Evolutionary conservation across 2,797 vertebrate species (phyloP).

Genomic region (Clarias pachynema): DNA sequence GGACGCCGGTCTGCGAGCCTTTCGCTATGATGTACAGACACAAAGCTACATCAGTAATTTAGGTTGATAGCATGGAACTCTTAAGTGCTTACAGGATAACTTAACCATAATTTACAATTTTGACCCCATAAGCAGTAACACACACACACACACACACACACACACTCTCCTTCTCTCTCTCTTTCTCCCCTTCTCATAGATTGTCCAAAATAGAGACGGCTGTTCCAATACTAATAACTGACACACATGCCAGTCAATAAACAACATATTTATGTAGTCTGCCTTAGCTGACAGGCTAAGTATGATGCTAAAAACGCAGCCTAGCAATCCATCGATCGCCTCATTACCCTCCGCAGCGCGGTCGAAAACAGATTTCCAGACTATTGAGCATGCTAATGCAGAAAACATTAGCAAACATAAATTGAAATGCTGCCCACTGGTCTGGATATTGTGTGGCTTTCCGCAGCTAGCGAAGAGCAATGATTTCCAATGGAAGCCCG

Average conservation of each 20-base stretch:
- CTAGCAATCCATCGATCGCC: slow-evolving; percentile 23
- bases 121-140: neutral
- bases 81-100: neutral
- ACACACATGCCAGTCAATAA: neutral
- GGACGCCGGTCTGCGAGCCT: neutral
- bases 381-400: slow-evolving; percentile 19
- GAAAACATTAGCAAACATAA: slow-evolving; percentile 34
- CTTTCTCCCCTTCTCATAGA: neutral
- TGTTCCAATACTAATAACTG: neutral
- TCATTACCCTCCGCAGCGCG: slow-evolving; percentile 21
- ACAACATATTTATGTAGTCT: slow-evolving; percentile 4
- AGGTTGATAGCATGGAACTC: neutral
- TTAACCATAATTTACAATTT: neutral
- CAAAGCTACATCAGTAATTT: neutral
- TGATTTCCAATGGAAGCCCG: slow-evolving; percentile 22
- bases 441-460: slow-evolving; percentile 20
- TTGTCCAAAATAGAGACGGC: neutral
- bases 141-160: slow-evolving; percentile 25
- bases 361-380: slow-evolving; percentile 30
- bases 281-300: slow-evolving; percentile 21
- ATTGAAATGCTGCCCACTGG: slow-evolving; percentile 30
- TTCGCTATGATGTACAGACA: neutral
- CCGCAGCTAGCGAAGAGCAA: neutral
- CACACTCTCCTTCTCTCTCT: neutral
- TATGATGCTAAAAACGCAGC: slow-evolving; percentile 20